Evolutionary conservation across 30 jellyfish, hydroid and myxozoan genomes (phyloP).

Genomic region (Morbakka virulenta): DNA sequence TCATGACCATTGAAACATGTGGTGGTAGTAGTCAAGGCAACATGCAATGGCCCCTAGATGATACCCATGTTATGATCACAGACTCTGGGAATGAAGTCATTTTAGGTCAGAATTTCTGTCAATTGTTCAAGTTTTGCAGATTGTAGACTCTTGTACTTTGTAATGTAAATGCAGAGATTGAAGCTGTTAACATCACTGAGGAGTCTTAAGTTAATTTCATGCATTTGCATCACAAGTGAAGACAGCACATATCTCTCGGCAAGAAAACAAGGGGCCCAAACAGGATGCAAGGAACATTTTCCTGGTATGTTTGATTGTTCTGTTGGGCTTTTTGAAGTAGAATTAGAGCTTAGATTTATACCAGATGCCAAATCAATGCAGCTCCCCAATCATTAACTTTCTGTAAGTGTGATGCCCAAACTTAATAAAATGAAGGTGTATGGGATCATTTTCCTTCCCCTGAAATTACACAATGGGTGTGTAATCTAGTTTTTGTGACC

Average conservation of each 20-base stretch:
- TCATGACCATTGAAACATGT: no score
- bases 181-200: conserved; percentile 40
- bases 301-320: conserved; percentile 34
- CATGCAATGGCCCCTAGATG: conserved; percentile 18
- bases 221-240: conserved; percentile 1
- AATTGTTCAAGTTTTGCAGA: conserved; percentile 4
- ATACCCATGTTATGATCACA: conserved; percentile 4
- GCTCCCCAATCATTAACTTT: conserved; percentile 25
- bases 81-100: conserved; percentile 18
- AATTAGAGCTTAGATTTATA: conserved; percentile 13
- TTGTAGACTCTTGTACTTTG: conserved; percentile 25
- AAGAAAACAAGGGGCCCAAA: conserved; percentile 15
- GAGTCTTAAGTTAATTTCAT: conserved; percentile 8
- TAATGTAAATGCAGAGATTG: background rate
- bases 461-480: conserved; percentile 21
- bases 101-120: conserved; percentile 25
- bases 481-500: conserved; percentile 32
- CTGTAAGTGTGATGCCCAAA: conserved; percentile 17
- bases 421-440: conserved; percentile 29
- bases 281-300: conserved; percentile 10
- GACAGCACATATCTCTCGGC: conserved; percentile 11
- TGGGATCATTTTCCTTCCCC: conserved; percentile 29
- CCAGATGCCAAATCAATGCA: conserved; percentile 32
- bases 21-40: background rate
- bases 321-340: conserved; percentile 40